phyloP scores from a whole-genome alignment of 2,113 vertebrate genomes.

The Acrocephalus arundinaceus region DNA sequence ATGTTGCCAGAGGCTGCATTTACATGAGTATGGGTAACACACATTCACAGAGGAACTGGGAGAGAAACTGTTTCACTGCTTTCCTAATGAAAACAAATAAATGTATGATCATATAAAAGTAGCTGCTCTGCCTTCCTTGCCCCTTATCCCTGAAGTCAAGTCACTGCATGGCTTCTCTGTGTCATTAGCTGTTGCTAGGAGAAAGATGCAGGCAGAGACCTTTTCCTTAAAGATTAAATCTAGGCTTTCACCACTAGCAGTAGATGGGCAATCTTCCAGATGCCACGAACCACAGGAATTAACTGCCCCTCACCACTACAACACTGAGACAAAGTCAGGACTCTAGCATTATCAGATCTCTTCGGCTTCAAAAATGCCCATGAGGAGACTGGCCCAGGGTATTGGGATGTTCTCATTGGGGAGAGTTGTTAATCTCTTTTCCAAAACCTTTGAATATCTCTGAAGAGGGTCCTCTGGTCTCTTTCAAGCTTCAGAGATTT shows the following conservation, averaged over 20 bases:
- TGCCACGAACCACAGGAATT: not conserved
- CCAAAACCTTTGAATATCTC: not conserved
- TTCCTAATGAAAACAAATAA: not conserved
- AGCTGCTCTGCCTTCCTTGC: not conserved
- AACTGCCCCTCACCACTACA: not conserved
- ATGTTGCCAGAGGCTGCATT: not conserved
- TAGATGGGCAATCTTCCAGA: not conserved
- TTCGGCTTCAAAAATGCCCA: not conserved
- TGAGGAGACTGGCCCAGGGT: not conserved
- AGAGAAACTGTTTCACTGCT: not conserved
- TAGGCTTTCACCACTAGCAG: not conserved
- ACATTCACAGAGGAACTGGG: not conserved
- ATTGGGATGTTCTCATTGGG: not conserved
- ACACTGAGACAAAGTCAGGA: not conserved
- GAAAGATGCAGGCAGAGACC: not conserved
- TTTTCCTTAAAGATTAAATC: not conserved
- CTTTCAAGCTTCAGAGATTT: not conserved
- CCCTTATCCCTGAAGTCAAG: not conserved
- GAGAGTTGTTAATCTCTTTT: not conserved
- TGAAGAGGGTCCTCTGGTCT: not conserved
- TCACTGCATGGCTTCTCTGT: not conserved
- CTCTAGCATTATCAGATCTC: not conserved
- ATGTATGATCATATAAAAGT: not conserved
- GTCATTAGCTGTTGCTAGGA: not conserved
- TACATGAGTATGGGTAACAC: not conserved